phyloP scores from a whole-genome alignment of 2,113 vertebrate species.

The Galeopterus variegatus region DNA sequence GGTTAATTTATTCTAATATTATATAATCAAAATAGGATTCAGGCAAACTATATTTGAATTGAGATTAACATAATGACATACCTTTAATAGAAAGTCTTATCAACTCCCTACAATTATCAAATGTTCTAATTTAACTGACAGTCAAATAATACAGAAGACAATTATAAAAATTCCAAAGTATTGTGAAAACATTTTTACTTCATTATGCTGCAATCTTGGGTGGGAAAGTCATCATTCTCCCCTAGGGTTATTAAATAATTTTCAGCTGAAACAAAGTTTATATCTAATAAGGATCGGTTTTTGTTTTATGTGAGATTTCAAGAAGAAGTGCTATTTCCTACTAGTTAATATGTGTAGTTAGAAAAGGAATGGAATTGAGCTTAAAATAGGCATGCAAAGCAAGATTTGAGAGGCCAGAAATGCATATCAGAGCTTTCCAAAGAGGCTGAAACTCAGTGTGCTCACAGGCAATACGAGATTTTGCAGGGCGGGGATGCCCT shows the following conservation, averaged over 20 bases:
- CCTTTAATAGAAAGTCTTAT: conserved; percentile 80
- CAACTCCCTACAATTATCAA: conserved; percentile 82
- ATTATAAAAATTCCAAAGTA: conserved; percentile 80
- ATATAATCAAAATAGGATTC: conserved; percentile 82
- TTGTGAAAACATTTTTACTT: conserved; percentile 82
- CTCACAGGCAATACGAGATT: neutral
- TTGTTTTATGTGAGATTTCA: conserved; percentile 52
- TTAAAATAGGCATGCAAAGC: conserved; percentile 18
- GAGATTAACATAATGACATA: conserved; percentile 85
- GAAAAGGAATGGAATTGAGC: conserved; percentile 20
- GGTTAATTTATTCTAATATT: conserved; percentile 80
- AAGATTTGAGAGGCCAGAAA: neutral
- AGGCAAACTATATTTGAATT: conserved; percentile 82
- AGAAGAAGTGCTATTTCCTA: conserved; percentile 36
- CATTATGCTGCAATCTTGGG: conserved; percentile 55
- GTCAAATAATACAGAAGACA: conserved; percentile 78
- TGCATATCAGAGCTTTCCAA: neutral
- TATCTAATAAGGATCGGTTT: conserved; percentile 53
- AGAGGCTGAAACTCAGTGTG: neutral
- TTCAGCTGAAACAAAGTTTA: conserved; percentile 63
- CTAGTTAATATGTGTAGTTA: neutral
- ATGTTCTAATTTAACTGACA: conserved; percentile 82
- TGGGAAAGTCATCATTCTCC: neutral
- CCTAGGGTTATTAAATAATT: conserved; percentile 21
- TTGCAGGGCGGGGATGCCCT: neutral